These are phyloP conservation scores for Blastobasis lacticolella DNA, from an alignment of 2,888 invertebrate species.

Conservation along the genomic window DNA sequence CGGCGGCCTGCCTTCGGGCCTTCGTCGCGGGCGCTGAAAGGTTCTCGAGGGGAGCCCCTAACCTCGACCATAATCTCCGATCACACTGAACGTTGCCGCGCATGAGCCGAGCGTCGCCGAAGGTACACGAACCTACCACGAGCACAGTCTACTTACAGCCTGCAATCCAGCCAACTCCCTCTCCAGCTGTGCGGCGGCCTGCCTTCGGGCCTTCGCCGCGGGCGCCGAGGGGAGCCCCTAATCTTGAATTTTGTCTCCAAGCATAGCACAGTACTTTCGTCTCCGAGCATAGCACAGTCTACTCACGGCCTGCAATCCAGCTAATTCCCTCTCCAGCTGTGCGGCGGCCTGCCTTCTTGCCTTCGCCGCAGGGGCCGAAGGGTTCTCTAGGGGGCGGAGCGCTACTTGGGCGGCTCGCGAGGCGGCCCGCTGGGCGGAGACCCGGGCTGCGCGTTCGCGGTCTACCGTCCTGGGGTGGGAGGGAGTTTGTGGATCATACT, in stretches of 20 bases:
- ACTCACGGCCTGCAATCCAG: conserved; percentile 44
- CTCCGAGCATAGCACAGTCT: conserved; percentile 5
- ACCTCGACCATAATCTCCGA: not conserved
- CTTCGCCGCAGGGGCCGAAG: conserved; percentile 31
- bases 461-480: conserved; percentile 47
- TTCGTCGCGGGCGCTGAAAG: not conserved
- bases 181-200: not conserved
- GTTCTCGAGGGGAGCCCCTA: too few species aligned
- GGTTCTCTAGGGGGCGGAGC: conserved; percentile 51
- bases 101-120: too few species aligned
- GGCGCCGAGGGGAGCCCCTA: too few species aligned
- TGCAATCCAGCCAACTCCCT: conserved; percentile 17
- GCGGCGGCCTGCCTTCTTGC: conserved; percentile 43
- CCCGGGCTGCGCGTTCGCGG: conserved; percentile 52
- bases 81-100: too few species aligned
- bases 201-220: conserved; percentile 30
- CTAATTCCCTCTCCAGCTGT: conserved; percentile 36
- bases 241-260: not conserved
- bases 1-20: too few species aligned
- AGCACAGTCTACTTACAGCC: conserved; percentile 30
- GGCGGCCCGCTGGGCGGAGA: conserved; percentile 45
- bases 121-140: conserved; percentile 6
- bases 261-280: not conserved
- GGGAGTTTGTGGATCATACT: not conserved
- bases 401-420: conserved; percentile 36